Conservation (phyloP, 2,888 invertebrate genomes). For the Drosophila borealis region DNA sequence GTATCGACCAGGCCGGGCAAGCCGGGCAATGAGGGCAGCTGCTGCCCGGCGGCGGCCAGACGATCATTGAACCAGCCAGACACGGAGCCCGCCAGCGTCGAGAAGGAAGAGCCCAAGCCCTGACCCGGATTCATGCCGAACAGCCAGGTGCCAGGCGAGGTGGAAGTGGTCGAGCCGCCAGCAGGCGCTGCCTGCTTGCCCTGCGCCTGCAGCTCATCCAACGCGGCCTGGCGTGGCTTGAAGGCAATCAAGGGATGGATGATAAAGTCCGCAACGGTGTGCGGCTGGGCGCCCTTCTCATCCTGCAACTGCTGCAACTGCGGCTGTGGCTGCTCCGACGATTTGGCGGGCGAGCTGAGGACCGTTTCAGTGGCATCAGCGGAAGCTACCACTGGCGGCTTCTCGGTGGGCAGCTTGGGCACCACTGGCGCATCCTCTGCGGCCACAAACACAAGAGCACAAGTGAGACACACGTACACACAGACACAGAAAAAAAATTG, state of each 20-base stretch:
- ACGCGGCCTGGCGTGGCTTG: slow-evolving; percentile 69
- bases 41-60: slow-evolving; percentile 66
- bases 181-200: slow-evolving; percentile 60
- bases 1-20: slow-evolving; percentile 74
- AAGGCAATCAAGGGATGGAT: slow-evolving; percentile 81
- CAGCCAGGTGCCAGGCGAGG: slow-evolving; percentile 56
- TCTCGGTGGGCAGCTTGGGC: slow-evolving; percentile 64
- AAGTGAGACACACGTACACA: slow-evolving; percentile 14
- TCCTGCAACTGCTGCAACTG: slow-evolving; percentile 2
- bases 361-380: slow-evolving; percentile 7
- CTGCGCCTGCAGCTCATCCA: slow-evolving; percentile 56
- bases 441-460: slow-evolving; percentile 26
- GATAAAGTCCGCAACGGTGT: slow-evolving; percentile 82
- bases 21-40: slow-evolving; percentile 59
- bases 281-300: slow-evolving; percentile 52
- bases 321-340: slow-evolving; percentile 6
- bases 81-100: slow-evolving; percentile 79
- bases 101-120: slow-evolving; percentile 73
- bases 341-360: background rate
- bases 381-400: slow-evolving; percentile 44
- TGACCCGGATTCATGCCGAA: slow-evolving; percentile 81
- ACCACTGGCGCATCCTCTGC: slow-evolving; percentile 52
- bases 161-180: background rate
- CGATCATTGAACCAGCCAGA: slow-evolving; percentile 82
- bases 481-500: slow-evolving; percentile 69